A percentile compares a stretch with the other conserved stretches of the same genome.
Evolutionary conservation across 2,113 vertebrate genomes (phyloP).

Genomic region (Crypturellus undulatus): DNA sequence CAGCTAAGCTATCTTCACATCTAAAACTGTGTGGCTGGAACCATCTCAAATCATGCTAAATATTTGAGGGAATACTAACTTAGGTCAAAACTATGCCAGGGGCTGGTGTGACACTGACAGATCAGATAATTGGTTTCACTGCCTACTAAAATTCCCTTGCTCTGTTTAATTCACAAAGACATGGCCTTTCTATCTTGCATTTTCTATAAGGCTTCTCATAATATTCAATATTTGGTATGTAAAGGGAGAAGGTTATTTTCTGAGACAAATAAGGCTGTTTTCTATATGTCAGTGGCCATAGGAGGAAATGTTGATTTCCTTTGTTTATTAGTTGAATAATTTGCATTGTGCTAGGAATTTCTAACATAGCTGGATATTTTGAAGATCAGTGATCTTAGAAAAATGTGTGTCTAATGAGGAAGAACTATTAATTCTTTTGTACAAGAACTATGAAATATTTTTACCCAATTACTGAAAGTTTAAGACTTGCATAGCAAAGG

Average conservation of each 20-base stretch:
- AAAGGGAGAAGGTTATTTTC: neutral
- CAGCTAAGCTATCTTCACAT: neutral
- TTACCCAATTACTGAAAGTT: neutral
- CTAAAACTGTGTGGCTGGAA: fast-evolving
- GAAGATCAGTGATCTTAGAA: neutral
- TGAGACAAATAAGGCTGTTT: neutral
- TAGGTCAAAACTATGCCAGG: neutral
- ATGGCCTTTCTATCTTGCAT: neutral
- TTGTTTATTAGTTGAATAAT: neutral
- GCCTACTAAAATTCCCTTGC: neutral
- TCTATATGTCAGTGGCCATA: neutral
- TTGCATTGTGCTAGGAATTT: neutral
- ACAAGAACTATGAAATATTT: neutral
- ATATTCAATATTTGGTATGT: neutral
- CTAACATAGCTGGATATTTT: neutral
- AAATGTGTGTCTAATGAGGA: neutral
- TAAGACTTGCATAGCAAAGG: neutral
- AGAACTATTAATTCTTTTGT: neutral
- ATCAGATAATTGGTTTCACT: neutral
- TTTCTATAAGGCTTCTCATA: neutral
- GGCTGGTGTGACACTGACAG: neutral
- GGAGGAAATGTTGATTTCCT: neutral
- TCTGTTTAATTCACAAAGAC: neutral
- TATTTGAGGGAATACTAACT: neutral
- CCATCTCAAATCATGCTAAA: neutral